phyloP scores from a whole-genome alignment of 1,140 invertebrate genomes.

The Zaprionus gabonicus region DNA sequence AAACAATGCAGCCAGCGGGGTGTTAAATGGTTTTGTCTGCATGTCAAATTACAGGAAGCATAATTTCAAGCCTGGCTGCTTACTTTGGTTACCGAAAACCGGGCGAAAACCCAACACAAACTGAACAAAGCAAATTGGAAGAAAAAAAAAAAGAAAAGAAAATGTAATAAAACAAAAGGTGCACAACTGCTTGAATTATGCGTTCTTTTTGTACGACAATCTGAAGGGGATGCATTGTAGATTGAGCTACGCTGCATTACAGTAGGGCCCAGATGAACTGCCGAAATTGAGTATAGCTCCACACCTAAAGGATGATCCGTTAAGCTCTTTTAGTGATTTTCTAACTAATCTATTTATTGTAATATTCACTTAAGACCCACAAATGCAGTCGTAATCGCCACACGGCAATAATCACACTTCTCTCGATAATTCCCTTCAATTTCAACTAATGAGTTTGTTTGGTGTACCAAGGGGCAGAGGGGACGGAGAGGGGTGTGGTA shows the following conservation, averaged over 20 bases:
- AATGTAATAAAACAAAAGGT: conserved; percentile 63
- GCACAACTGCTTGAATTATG: conserved; percentile 61
- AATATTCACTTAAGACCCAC: background rate
- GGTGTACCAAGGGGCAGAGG: conserved; percentile 24
- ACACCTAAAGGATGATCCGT: background rate
- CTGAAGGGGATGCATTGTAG: background rate
- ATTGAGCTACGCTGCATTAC: background rate
- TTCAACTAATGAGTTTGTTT: conserved; percentile 48
- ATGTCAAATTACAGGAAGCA: conserved; percentile 82
- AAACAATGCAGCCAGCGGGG: conserved; percentile 77
- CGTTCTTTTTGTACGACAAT: conserved; percentile 37
- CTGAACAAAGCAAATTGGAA: conserved; percentile 44
- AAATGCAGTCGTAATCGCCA: background rate
- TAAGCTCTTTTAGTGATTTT: background rate
- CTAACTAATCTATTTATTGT: background rate
- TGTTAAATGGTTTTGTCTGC: conserved; percentile 82
- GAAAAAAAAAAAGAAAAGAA: conserved; percentile 12
- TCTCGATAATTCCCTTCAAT: conserved; percentile 17
- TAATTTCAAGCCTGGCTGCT: conserved; percentile 78
- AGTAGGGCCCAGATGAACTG: background rate
- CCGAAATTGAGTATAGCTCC: background rate
- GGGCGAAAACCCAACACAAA: conserved; percentile 26
- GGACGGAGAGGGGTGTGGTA: background rate
- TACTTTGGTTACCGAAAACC: conserved; percentile 50
- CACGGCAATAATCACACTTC: background rate